These are phyloP conservation scores for Vanessa tameamea DNA, from an alignment of 1,140 invertebrate species.

Conservation along the genomic window DNA sequence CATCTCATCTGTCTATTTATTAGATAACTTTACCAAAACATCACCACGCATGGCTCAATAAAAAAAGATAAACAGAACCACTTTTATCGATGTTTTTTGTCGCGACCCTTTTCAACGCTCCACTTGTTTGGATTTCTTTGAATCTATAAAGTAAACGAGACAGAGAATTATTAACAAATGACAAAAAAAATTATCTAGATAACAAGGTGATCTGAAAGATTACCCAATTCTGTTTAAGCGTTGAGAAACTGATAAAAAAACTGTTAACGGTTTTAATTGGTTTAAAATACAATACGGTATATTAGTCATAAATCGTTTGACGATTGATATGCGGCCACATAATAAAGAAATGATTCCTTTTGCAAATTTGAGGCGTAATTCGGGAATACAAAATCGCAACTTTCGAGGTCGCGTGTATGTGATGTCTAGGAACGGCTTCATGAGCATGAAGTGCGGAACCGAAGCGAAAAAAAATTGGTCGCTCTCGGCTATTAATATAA, in stretches of 20 bases:
- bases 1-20: conserved; percentile 10
- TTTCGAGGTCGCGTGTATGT: too few relatives aligned
- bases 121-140: conserved; percentile 5
- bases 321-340: too few relatives aligned
- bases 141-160: background rate
- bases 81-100: conserved; percentile 18
- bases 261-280: background rate
- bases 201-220: background rate
- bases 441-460: too few relatives aligned
- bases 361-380: too few relatives aligned
- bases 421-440: too few relatives aligned
- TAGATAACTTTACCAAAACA: conserved; percentile 16
- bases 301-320: too few relatives aligned
- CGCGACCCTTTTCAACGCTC: conserved; percentile 12
- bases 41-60: background rate
- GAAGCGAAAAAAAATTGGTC: too few relatives aligned
- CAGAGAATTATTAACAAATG: background rate
- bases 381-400: too few relatives aligned
- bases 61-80: conserved; percentile 11
- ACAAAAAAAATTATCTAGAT: background rate
- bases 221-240: background rate
- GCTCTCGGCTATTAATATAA: too few relatives aligned
- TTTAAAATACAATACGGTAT: background rate
- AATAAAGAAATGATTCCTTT: too few relatives aligned
- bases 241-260: background rate